phyloP scores from a whole-genome alignment of 2,888 invertebrate genomes.

The Allolobophora icterica region DNA sequence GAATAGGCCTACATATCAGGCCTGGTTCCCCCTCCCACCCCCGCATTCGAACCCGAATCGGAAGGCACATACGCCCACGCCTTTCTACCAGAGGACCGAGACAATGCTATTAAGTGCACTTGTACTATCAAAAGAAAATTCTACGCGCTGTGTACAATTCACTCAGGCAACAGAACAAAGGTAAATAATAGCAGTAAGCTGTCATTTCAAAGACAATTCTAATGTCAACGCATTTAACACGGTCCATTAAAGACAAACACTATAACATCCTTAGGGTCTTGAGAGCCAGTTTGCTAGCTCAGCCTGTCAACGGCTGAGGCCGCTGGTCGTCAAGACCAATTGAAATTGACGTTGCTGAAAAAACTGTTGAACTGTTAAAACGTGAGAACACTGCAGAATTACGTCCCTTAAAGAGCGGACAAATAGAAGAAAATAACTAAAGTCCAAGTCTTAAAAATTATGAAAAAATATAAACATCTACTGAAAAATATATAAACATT shows the following conservation, averaged over 20 bases:
- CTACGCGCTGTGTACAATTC: neutral
- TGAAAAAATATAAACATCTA: neutral
- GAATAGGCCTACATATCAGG: no score
- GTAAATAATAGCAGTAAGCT: neutral
- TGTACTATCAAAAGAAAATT: neutral
- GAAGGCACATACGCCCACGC: neutral
- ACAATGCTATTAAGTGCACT: neutral
- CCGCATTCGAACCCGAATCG: no score
- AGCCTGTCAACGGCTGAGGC: neutral
- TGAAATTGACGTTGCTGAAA: neutral
- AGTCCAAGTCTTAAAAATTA: neutral
- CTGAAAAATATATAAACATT: no score
- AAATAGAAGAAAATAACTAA: neutral
- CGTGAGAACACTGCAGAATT: neutral
- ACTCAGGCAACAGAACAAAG: neutral
- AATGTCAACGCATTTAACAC: neutral
- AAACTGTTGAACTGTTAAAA: neutral
- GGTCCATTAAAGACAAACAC: neutral
- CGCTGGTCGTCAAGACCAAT: neutral
- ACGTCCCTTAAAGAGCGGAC: neutral
- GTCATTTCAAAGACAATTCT: neutral
- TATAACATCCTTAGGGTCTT: neutral
- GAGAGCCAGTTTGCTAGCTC: neutral
- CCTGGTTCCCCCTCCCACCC: no score
- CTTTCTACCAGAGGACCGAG: neutral